Evolutionary conservation across 2,113 vertebrate genomes (phyloP).

Genomic region (Columbina picui): DNA sequence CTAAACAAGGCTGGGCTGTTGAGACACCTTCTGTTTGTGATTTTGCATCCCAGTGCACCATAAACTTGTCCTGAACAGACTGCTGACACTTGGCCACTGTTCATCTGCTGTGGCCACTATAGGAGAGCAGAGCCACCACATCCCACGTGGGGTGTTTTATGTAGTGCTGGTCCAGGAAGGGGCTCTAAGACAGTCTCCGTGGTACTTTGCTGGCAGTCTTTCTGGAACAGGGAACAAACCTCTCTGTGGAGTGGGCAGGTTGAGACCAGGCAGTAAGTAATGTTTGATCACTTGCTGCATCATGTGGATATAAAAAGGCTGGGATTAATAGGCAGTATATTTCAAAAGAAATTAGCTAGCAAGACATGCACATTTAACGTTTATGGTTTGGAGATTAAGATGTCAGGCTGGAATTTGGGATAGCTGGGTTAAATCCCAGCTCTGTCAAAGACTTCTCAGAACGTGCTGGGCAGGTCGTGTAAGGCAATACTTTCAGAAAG

Average conservation of each 20-base stretch:
- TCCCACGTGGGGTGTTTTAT: neutral
- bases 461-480: neutral
- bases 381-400: conserved; percentile 30
- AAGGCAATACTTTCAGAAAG: conserved; percentile 25
- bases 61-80: neutral
- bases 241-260: neutral
- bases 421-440: conserved; percentile 27
- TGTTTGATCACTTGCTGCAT: neutral
- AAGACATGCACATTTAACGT: neutral
- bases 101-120: neutral
- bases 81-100: neutral
- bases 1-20: neutral
- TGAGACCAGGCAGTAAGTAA: neutral
- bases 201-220: neutral
- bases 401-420: neutral
- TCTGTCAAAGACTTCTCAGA: conserved; percentile 25
- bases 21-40: neutral
- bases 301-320: neutral
- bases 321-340: conserved; percentile 4
- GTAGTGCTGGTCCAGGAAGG: neutral
- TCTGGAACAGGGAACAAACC: neutral
- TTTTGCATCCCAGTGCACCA: neutral
- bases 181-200: neutral
- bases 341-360: conserved; percentile 29
- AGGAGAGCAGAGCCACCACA: neutral